These are phyloP conservation scores for Pemphigus obesinymphae DNA, from an alignment of 1,140 invertebrate genomes.

Conservation along the genomic window DNA sequence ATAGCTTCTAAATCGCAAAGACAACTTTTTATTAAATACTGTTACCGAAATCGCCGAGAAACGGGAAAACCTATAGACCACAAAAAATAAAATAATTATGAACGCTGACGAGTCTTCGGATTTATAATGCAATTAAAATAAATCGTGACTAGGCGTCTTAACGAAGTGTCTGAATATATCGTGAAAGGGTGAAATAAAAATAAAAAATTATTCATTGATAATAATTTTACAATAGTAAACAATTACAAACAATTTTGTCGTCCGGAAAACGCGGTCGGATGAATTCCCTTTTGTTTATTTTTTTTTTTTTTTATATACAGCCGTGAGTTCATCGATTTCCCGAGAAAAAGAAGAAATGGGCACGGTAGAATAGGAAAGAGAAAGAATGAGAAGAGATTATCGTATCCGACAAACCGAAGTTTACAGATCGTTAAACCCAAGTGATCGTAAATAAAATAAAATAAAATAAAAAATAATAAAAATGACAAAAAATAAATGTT, in stretches of 20 bases:
- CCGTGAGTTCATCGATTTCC: constrained; percentile 35
- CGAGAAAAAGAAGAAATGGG: neutral
- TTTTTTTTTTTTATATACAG: neutral
- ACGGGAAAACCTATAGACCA: neutral
- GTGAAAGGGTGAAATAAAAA: neutral
- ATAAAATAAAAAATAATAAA: neutral
- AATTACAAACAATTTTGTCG: constrained; percentile 37
- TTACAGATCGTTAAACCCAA: constrained; percentile 40
- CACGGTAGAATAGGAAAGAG: neutral
- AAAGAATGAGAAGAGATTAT: constrained; percentile 5
- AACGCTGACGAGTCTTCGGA: neutral
- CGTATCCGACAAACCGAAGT: constrained; percentile 32
- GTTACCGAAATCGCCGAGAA: neutral
- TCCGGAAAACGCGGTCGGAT: constrained; percentile 32
- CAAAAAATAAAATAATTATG: constrained; percentile 2
- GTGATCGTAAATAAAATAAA: constrained; percentile 27
- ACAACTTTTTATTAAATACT: no score
- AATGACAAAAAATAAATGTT: constrained; percentile 12
- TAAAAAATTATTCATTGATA: neutral
- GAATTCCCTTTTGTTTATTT: constrained; percentile 12
- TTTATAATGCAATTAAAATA: constrained; percentile 39
- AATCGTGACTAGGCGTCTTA: constrained; percentile 30
- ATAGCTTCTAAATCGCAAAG: neutral
- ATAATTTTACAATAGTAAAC: constrained; percentile 32
- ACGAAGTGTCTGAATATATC: neutral